phyloP scores from a whole-genome alignment of 2,797 vertebrate genomes.

The Tokudaia tokunoshimensis region DNA sequence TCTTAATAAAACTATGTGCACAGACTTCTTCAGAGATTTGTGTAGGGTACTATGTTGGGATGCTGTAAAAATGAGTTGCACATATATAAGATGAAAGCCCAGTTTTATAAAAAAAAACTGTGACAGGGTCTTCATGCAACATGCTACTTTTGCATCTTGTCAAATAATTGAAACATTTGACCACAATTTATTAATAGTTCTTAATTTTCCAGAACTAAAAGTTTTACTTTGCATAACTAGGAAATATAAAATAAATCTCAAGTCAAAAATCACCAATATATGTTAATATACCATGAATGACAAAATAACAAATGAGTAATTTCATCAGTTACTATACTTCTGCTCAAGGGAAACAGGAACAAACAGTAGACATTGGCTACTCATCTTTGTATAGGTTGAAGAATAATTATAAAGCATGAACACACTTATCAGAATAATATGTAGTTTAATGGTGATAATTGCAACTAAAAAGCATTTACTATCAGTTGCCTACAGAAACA shows the following conservation, averaged over 20 bases:
- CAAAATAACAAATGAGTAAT: background rate
- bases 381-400: background rate
- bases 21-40: background rate
- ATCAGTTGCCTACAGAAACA: background rate
- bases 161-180: background rate
- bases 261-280: background rate
- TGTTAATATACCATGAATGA: background rate
- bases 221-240: too few relatives aligned
- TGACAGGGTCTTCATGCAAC: background rate
- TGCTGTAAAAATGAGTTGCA: background rate
- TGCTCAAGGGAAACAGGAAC: background rate
- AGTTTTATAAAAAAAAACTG: background rate
- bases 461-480: background rate
- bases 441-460: background rate
- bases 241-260: background rate
- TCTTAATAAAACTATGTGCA: background rate
- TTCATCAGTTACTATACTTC: background rate
- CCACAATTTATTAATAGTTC: background rate
- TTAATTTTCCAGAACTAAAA: background rate
- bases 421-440: background rate
- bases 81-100: background rate
- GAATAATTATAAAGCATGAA: background rate
- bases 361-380: background rate
- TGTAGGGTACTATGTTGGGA: background rate
- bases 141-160: background rate